Evolutionary conservation across 2,797 vertebrate genomes (phyloP).

Genomic region (Lerista edwardsae): DNA sequence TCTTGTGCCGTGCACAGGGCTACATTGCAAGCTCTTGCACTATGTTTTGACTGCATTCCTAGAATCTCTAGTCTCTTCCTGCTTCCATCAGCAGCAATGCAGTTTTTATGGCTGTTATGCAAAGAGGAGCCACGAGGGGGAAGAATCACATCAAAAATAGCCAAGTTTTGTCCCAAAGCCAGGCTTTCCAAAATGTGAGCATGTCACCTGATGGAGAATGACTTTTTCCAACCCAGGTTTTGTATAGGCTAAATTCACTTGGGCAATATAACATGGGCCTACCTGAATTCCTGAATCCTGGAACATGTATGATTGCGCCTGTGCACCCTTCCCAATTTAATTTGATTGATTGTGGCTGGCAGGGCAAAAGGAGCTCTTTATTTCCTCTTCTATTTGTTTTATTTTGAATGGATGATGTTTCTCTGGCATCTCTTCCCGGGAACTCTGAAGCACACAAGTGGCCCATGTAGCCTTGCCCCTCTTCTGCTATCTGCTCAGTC

Average conservation of each 20-base stretch:
- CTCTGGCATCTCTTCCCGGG: neutral
- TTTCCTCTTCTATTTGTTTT: neutral
- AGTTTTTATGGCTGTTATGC: slow-evolving; percentile 39
- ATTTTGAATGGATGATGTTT: neutral
- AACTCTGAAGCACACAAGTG: neutral
- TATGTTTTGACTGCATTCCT: no score
- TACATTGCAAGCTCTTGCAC: neutral
- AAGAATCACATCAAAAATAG: slow-evolving; percentile 47
- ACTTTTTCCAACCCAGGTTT: neutral
- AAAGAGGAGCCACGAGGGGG: slow-evolving; percentile 52
- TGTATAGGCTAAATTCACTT: no score
- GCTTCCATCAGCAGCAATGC: no score
- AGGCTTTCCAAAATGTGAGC: neutral
- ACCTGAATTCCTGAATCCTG: neutral
- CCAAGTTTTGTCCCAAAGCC: neutral
- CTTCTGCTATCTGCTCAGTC: no score
- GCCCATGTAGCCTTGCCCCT: no score
- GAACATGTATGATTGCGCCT: neutral
- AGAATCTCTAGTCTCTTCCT: neutral
- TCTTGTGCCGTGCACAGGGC: neutral
- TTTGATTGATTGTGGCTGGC: neutral
- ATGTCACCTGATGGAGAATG: neutral
- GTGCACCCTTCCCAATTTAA: neutral
- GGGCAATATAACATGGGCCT: neutral
- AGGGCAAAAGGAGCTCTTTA: neutral